These are phyloP conservation scores for Hirundo rustica DNA, from an alignment of 2,797 vertebrate genomes.

Conservation along the genomic window DNA sequence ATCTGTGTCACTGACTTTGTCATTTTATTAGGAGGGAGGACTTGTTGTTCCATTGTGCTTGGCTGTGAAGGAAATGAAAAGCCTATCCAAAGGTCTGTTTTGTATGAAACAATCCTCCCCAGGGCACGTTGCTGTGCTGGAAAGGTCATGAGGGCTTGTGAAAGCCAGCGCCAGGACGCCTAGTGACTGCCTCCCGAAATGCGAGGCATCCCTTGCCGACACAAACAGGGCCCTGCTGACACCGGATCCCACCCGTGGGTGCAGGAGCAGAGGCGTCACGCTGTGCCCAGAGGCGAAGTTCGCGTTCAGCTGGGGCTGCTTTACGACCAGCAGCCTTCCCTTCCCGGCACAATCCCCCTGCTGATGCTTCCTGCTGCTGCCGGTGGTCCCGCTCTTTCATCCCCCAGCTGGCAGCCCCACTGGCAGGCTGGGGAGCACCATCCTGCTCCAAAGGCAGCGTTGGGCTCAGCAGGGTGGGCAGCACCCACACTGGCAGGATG, in stretches of 20 bases:
- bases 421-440: background rate
- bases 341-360: background rate
- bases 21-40: slow-evolving; percentile 4
- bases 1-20: background rate
- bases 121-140: slow-evolving; percentile 15
- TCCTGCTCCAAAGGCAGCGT: background rate
- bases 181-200: background rate
- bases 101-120: slow-evolving; percentile 55
- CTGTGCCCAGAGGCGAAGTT: background rate
- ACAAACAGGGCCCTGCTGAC: background rate
- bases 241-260: background rate
- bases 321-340: background rate
- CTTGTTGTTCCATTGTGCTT: slow-evolving; percentile 49
- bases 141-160: slow-evolving; percentile 42
- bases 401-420: background rate
- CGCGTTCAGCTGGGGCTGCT: background rate
- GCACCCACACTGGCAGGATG: accelerated
- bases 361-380: background rate
- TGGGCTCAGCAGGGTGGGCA: background rate
- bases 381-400: accelerated
- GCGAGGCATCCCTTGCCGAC: background rate
- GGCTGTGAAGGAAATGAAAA: slow-evolving; percentile 55
- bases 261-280: background rate
- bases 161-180: background rate
- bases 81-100: slow-evolving; percentile 59